Evolutionary conservation across 2,888 invertebrate genomes (phyloP).

Genomic region (Hipparchia sbordonii): DNA sequence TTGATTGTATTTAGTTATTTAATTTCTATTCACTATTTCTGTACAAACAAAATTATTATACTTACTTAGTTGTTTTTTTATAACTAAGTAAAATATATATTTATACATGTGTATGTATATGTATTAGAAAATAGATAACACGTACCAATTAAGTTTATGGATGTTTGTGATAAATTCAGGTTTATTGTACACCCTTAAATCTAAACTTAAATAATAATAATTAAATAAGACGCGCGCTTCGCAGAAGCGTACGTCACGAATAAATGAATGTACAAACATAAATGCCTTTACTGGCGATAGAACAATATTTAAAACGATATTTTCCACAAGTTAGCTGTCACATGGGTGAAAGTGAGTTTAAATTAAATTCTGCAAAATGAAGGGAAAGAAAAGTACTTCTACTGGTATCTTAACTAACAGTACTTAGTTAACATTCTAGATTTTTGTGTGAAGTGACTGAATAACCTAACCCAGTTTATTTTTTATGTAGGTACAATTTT

Average conservation of each 20-base stretch:
- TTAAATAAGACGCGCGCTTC: conserved; percentile 64
- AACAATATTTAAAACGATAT: conserved; percentile 13
- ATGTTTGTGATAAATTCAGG: conserved; percentile 5
- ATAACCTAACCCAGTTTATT: neutral
- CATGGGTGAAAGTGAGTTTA: neutral
- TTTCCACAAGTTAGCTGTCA: conserved; percentile 10
- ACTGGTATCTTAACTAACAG: neutral
- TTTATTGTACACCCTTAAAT: conserved; percentile 34
- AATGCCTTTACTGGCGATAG: conserved; percentile 34
- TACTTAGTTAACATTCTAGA: neutral
- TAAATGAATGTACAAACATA: conserved; percentile 42
- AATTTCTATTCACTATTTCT: no score
- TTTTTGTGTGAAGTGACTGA: neutral
- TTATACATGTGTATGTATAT: no score
- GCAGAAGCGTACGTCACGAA: conserved; percentile 58
- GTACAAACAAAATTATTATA: neutral
- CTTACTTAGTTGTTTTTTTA: neutral
- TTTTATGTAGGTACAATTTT: neutral
- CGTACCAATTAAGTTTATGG: conserved; percentile 10
- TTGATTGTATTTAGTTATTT: no score
- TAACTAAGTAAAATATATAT: neutral
- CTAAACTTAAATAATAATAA: conserved; percentile 45
- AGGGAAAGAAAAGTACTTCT: neutral
- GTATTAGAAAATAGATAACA: conserved; percentile 13
- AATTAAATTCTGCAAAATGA: neutral